Evolutionary conservation across 2,113 vertebrate genomes (phyloP), one percentile per base, ranked within the genome.

Genomic region (Odontophorus gujanensis): DNA sequence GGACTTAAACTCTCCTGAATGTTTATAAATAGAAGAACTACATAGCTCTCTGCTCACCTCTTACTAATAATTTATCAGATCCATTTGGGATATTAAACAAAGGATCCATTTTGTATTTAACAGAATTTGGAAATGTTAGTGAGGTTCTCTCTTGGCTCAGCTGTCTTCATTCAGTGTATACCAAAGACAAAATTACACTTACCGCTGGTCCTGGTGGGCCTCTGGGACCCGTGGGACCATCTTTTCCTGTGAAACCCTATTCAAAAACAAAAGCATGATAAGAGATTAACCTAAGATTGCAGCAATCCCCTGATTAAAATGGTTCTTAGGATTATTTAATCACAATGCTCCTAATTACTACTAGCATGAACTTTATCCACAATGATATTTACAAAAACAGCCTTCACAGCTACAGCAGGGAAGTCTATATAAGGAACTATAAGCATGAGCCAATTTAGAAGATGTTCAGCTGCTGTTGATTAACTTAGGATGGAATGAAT

Each of bases 161-260:
- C 1, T 76, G 26, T 75, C 57, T 62, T 74, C 66, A 67, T 85
- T 62, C 45, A 63, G 30, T 66, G 7, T 48, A 34, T 32, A 91
- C 9, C 38, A 81, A 91, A 88, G 36, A 73, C 7, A 85, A 92
- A 87, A 67, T n/a, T 58, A 57, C 85, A 98, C 97, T 98, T 98
- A 99, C 99, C 98, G 98, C 98, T 81, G 98, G 98, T 61, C 99
- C 99, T 28, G 98, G 96, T 10, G 98, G 98, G 42, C 99, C 99
- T 97, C 98, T 97, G 77, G 99, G 98, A 96, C 99, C 99, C 43
- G 97, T 91, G 8, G 98, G 81, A 85, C 99, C 99, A 63, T 99
- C 99, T 96, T 99, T 99, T 92, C 99, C 99, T 93, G 96, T 98
- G 89, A 99, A 99, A 58, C 99, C 99, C 99, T 99, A 68, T 96